Conservation (phyloP, 2,888 invertebrate genomes). For the Tuta absoluta region DNA sequence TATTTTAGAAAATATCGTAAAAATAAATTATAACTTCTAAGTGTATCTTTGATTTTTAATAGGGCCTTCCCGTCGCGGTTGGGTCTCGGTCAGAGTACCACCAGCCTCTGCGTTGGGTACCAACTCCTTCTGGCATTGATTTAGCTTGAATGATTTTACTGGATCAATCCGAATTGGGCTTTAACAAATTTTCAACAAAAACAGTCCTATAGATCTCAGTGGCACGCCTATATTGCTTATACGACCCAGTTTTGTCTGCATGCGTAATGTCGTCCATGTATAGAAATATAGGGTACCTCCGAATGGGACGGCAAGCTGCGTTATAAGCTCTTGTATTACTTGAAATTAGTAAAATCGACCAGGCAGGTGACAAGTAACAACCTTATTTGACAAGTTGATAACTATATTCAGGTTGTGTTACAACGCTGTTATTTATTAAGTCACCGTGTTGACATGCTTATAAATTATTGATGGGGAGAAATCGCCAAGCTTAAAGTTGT, state of each 20-base stretch:
- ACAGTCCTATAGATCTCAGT: neutral
- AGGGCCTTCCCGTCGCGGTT: too few relatives aligned
- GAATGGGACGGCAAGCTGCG: neutral
- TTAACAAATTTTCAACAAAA: neutral
- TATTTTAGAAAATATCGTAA: too few relatives aligned
- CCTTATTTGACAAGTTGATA: neutral
- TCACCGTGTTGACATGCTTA: neutral
- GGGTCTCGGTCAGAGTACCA: too few relatives aligned
- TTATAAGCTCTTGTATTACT: neutral
- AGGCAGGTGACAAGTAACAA: neutral
- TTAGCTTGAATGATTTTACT: too few relatives aligned
- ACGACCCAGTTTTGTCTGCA: neutral
- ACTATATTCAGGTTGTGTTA: conserved; percentile 1
- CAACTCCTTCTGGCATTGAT: too few relatives aligned
- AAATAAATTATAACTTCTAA: too few relatives aligned
- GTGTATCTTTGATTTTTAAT: too few relatives aligned
- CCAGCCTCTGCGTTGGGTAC: too few relatives aligned
- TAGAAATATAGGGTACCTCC: neutral
- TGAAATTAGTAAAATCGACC: neutral
- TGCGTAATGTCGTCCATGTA: conserved; percentile 7
- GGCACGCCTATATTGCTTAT: neutral
- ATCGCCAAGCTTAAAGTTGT: too few relatives aligned
- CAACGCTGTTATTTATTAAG: neutral
- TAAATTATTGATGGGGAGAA: neutral
- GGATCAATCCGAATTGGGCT: too few relatives aligned